Percentiles rank a stretch among this genome's conserved stretches.
phyloP scores from a whole-genome alignment of 2,888 invertebrate genomes.

The Sussaba pulchella region DNA sequence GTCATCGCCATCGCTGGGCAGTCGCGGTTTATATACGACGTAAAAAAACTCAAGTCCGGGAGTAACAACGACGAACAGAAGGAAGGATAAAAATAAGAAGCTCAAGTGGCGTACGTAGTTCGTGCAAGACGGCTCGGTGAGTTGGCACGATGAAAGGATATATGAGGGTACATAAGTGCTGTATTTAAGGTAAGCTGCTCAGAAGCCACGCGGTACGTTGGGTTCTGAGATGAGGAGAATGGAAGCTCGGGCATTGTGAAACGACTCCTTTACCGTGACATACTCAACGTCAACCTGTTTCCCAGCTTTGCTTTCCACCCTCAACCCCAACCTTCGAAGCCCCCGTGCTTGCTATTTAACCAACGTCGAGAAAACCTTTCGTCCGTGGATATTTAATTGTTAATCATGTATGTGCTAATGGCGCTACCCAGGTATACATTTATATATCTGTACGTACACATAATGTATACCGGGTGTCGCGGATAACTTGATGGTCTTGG shows the following conservation, averaged over 20 bases:
- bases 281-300: slow-evolving; percentile 42
- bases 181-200: slow-evolving; percentile 61
- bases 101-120: background rate
- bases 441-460: too few relatives aligned
- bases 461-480: too few relatives aligned
- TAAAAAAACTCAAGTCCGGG: background rate
- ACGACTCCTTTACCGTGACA: slow-evolving; percentile 48
- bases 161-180: slow-evolving; percentile 50
- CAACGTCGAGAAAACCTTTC: slow-evolving; percentile 34
- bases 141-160: slow-evolving; percentile 27
- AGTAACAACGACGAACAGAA: background rate
- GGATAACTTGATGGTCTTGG: too few relatives aligned
- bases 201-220: slow-evolving; percentile 25
- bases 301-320: slow-evolving; percentile 14
- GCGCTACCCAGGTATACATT: too few relatives aligned
- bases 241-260: slow-evolving; percentile 11
- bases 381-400: slow-evolving; percentile 57
- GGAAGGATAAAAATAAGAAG: slow-evolving; percentile 3
- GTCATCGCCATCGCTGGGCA: background rate
- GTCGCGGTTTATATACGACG: background rate
- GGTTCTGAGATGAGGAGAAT: slow-evolving; percentile 7
- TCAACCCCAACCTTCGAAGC: background rate
- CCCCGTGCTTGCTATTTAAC: slow-evolving; percentile 51
- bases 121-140: background rate
- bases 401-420: slow-evolving; percentile 22